Percentiles rank a stretch among this genome's conserved stretches.
phyloP scores from a whole-genome alignment of 92 coral and sea anemone species.

The Palythoa grandis region DNA sequence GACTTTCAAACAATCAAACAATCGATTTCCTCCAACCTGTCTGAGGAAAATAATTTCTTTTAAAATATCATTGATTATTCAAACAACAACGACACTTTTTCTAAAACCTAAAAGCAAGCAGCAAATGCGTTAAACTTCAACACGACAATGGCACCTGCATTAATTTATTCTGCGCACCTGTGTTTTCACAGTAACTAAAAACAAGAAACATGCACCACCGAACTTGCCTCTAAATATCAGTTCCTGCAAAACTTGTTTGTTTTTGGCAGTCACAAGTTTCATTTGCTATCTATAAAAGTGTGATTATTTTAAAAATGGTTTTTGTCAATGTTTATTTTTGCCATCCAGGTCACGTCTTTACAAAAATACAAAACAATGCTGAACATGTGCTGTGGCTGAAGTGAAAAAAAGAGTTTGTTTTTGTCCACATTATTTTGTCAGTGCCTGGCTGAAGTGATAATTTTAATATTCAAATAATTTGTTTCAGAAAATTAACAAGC shows the following conservation, averaged over 20 bases:
- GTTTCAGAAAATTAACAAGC: slow-evolving; percentile 28
- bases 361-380: slow-evolving; percentile 9
- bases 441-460: slow-evolving; percentile 21
- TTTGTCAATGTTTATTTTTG: slow-evolving; percentile 10
- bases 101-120: slow-evolving; percentile 34
- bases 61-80: slow-evolving; percentile 28
- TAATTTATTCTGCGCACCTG: slow-evolving; percentile 13
- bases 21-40: slow-evolving; percentile 6
- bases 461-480: slow-evolving; percentile 21
- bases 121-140: slow-evolving; percentile 10
- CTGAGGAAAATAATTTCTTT: slow-evolving; percentile 28
- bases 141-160: slow-evolving; percentile 7
- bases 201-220: not conserved
- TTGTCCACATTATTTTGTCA: slow-evolving; percentile 29
- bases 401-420: slow-evolving; percentile 29
- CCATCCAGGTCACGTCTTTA: slow-evolving; percentile 25
- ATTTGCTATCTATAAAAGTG: slow-evolving; percentile 30
- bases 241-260: slow-evolving; percentile 30
- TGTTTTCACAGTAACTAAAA: slow-evolving; percentile 21
- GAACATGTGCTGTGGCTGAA: slow-evolving; percentile 33
- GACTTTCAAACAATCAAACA: slow-evolving; percentile 20
- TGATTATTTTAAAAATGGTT: slow-evolving; percentile 26
- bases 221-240: slow-evolving; percentile 25
- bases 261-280: slow-evolving; percentile 32
- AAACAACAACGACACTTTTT: slow-evolving; percentile 19